A percentile compares a stretch with the other conserved stretches of the same genome.
Conservation (phyloP, 1,140 invertebrate species). For the Goniozus legneri region DNA sequence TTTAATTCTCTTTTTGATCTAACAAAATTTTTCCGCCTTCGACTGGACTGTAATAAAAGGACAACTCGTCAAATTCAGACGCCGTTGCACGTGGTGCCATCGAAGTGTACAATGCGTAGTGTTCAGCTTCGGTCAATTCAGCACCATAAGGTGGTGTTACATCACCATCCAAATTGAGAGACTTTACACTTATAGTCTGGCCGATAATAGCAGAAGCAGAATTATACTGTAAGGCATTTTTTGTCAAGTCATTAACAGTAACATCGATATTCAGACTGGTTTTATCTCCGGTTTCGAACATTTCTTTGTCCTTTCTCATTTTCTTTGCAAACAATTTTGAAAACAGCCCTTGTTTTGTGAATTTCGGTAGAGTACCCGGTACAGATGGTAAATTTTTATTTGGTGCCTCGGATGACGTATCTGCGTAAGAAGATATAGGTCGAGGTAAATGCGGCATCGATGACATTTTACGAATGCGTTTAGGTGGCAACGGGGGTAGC, state of each 20-base stretch:
- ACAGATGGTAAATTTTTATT: slow-evolving; percentile 45
- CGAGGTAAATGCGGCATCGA: slow-evolving; percentile 46
- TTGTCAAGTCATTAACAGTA: slow-evolving; percentile 12
- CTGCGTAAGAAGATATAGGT: slow-evolving; percentile 44
- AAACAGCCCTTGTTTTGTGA: slow-evolving; percentile 63
- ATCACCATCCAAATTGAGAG: slow-evolving; percentile 31
- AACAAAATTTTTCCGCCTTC: slow-evolving; percentile 67
- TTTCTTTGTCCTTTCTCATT: slow-evolving; percentile 48
- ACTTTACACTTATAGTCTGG: slow-evolving; percentile 28
- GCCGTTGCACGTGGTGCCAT: slow-evolving; percentile 78
- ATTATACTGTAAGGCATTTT: slow-evolving; percentile 12
- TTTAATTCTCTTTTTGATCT: slow-evolving; percentile 36
- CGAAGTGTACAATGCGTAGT: slow-evolving; percentile 80
- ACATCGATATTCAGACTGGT: slow-evolving; percentile 12
- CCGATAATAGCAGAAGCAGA: slow-evolving; percentile 20
- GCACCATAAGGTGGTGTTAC: slow-evolving; percentile 44
- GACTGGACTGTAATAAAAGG: slow-evolving; percentile 79
- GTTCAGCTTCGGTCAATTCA: slow-evolving; percentile 78
- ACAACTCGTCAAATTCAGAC: slow-evolving; percentile 83
- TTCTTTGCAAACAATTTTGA: slow-evolving; percentile 62
- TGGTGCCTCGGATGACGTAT: slow-evolving; percentile 29
- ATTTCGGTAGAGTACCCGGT: slow-evolving; percentile 53
- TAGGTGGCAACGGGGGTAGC: slow-evolving; percentile 74
- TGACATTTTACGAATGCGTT: slow-evolving; percentile 66
- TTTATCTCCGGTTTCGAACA: slow-evolving; percentile 14